These are phyloP conservation scores for Temnothorax longispinosus DNA, from an alignment of 1,140 invertebrate species.

Conservation along the genomic window DNA sequence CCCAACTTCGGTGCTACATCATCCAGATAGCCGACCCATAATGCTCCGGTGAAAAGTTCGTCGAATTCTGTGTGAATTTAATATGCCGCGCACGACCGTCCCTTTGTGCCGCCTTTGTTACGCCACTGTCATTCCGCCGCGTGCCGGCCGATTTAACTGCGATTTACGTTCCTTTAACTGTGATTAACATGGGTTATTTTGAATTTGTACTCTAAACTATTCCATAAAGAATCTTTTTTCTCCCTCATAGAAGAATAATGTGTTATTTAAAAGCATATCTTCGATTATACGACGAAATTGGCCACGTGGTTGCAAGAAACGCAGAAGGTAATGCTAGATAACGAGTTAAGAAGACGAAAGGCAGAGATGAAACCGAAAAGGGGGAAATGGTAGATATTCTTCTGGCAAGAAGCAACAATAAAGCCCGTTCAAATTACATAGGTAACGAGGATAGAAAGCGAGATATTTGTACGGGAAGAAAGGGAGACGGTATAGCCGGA, in stretches of 20 bases:
- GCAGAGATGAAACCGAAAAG: constrained; percentile 21
- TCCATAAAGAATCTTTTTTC: background rate
- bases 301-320: background rate
- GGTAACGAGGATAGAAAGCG: constrained; percentile 73
- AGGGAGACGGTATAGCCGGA: constrained; percentile 58
- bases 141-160: constrained; percentile 38
- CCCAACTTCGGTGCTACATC: constrained; percentile 84
- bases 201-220: background rate
- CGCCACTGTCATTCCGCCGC: constrained; percentile 43
- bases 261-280: background rate
- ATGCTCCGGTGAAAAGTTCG: constrained; percentile 81
- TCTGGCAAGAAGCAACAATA: constrained; percentile 65
- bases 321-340: background rate
- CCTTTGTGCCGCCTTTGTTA: constrained; percentile 55
- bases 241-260: background rate
- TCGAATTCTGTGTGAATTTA: constrained; percentile 83
- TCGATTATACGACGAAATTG: background rate
- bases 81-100: constrained; percentile 78
- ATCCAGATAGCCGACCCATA: constrained; percentile 82
- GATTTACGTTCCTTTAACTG: constrained; percentile 36
- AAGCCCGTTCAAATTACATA: constrained; percentile 74
- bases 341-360: constrained; percentile 35
- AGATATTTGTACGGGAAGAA: constrained; percentile 71
- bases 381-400: constrained; percentile 45
- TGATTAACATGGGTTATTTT: constrained; percentile 29